These are phyloP conservation scores for Haliaeetus leucogaster DNA, from an alignment of 2,113 vertebrate species.

Conservation along the genomic window DNA sequence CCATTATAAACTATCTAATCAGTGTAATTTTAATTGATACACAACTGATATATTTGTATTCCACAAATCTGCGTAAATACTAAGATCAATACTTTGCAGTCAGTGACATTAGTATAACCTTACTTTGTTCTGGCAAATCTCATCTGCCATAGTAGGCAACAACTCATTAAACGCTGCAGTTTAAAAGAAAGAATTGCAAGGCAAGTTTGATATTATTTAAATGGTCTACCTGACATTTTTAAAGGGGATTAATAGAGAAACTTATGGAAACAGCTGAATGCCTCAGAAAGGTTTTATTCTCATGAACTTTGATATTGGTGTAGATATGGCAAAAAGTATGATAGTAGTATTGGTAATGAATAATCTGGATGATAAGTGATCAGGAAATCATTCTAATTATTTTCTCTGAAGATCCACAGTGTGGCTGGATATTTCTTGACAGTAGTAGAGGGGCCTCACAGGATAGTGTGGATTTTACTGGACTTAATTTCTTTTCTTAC, in stretches of 20 bases:
- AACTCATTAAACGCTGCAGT: not conserved
- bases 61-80: not conserved
- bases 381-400: not conserved
- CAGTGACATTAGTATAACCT: not conserved
- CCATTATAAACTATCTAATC: conserved; percentile 34
- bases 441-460: not conserved
- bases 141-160: not conserved
- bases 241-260: not conserved
- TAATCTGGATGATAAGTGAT: not conserved
- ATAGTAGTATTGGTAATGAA: not conserved
- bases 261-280: not conserved
- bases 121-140: not conserved
- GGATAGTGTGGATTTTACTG: not conserved
- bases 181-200: not conserved
- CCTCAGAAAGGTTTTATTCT: not conserved
- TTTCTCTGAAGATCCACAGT: not conserved
- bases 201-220: not conserved
- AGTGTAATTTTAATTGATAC: conserved; percentile 40
- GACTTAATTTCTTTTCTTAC: not conserved
- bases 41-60: conserved; percentile 15
- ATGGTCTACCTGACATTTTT: not conserved
- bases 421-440: not conserved
- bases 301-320: not conserved
- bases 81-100: not conserved
- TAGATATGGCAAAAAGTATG: not conserved